Conservation (phyloP, 2,113 vertebrate genomes). For the Gadus macrocephalus region DNA sequence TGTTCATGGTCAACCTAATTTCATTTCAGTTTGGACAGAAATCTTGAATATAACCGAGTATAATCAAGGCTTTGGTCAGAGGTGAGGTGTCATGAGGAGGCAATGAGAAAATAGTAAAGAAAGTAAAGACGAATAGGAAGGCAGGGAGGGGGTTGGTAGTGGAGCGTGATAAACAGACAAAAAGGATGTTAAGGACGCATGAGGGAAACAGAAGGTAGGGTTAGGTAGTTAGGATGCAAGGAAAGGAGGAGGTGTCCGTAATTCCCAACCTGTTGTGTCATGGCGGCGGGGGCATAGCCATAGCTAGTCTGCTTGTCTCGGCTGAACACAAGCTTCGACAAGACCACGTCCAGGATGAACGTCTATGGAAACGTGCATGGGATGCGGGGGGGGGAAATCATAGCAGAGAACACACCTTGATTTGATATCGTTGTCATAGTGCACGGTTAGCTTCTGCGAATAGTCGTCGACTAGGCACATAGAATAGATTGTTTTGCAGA, state of each 20-base stretch:
- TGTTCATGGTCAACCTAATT: too few relatives aligned
- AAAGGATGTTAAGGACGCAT: conserved; percentile 28
- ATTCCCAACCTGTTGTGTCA: conserved; percentile 92
- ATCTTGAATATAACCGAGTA: too few relatives aligned
- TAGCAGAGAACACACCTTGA: conserved; percentile 78
- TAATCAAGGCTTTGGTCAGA: too few relatives aligned
- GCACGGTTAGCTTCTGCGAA: neutral
- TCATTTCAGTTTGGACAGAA: too few relatives aligned
- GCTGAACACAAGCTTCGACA: conserved; percentile 98
- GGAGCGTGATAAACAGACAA: neutral
- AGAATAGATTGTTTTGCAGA: too few relatives aligned
- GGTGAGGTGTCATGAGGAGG: too few relatives aligned
- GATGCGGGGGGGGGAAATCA: conserved; percentile 77
- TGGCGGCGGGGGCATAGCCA: conserved; percentile 80
- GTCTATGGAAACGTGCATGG: conserved; percentile 88
- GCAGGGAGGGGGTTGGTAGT: neutral
- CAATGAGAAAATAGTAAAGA: too few relatives aligned
- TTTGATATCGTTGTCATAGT: conserved; percentile 28
- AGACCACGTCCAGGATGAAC: conserved; percentile 96
- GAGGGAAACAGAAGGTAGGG: conserved; percentile 32
- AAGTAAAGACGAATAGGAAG: neutral
- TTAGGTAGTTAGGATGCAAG: conserved; percentile 37
- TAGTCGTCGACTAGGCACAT: too few relatives aligned
- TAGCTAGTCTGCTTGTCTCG: conserved; percentile 92
- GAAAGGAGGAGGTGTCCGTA: conserved; percentile 58